Percentiles rank a stretch among this genome's conserved stretches.
Evolutionary conservation across 2,888 invertebrate genomes (phyloP).

Genomic region (Disparrhopalites patrizii): DNA sequence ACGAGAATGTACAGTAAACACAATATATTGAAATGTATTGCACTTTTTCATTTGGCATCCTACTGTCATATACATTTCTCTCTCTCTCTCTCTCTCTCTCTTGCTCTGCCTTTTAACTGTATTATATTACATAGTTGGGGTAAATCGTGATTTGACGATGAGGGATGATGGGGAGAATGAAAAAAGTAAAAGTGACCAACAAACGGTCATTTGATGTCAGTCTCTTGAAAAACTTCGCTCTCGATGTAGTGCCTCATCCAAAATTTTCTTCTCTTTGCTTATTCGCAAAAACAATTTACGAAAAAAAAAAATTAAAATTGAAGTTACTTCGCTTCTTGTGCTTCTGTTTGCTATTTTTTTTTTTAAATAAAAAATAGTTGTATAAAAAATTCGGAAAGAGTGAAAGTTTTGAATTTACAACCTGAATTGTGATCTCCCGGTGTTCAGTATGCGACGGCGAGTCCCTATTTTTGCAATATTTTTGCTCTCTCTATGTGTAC

Average conservation of each 20-base stretch:
- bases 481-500: too few relatives aligned
- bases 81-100: not conserved
- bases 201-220: slow-evolving; percentile 18
- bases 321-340: too few relatives aligned
- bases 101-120: not conserved
- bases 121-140: not conserved
- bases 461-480: not conserved
- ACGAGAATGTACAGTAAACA: not conserved
- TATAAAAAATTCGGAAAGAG: too few relatives aligned
- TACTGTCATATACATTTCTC: slow-evolving; percentile 3
- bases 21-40: not conserved
- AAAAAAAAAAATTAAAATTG: too few relatives aligned
- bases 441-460: not conserved
- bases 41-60: slow-evolving; percentile 2
- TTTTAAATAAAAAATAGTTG: too few relatives aligned
- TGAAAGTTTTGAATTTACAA: too few relatives aligned
- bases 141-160: slow-evolving; percentile 27
- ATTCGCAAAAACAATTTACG: too few relatives aligned
- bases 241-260: slow-evolving; percentile 13
- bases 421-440: slow-evolving; percentile 3
- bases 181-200: slow-evolving; percentile 20
- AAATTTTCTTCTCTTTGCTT: not conserved
- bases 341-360: too few relatives aligned
- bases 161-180: slow-evolving; percentile 18
- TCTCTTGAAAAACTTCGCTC: slow-evolving; percentile 19